Evolutionary conservation across 2,888 invertebrate species (phyloP), one percentile per base, ranked within the genome.

Genomic region (Epistrophe grossulariae): DNA sequence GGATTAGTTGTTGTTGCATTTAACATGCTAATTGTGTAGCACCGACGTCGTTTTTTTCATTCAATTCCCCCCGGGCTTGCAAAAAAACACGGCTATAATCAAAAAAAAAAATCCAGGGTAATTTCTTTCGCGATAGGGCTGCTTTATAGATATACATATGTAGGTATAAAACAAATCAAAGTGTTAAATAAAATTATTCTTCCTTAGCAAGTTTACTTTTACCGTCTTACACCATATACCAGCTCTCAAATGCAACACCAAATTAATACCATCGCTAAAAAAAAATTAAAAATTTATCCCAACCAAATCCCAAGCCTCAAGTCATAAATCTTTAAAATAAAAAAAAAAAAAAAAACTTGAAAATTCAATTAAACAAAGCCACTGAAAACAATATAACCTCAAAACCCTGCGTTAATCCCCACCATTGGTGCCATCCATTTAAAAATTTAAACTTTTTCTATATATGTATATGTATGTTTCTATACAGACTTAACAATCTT

Each of bases 361-460:
- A 84, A 84, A 80, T 81, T 72, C 84, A 80, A 81, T 81, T 84
- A 77, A 73, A 17, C 68, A 73, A 68, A 77, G 31, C 79, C 77
- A 82, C 43, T 24, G 4, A 50, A 40, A 64, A 40, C 19, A 40
- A 19, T 24, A 55, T 3, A 28, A 40, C 48, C 45, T 38, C 31
- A 35, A 57, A 57, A 48, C 6, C 40, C 55, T 43, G 11, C 11
- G 40, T 45, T 72, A 79, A 79, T 73, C 62, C 50, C 24, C 38
- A 38, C 55, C 55, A 24, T n/a, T 8, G 4, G n/a, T 19, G 71
- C 7, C 66, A 78, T 78, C 52, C 40, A 62, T 83, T 79, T 28
- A n/a, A 11, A 11, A 40, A 31, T 48, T 48, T 4, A 52, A 68
- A 52, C 50, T 60, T 68, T 66, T 45, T 55, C n/a, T n/a, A 40